These are phyloP conservation scores for Yponomeuta evonymella DNA, from an alignment of 2,888 invertebrate genomes.

Conservation along the genomic window DNA sequence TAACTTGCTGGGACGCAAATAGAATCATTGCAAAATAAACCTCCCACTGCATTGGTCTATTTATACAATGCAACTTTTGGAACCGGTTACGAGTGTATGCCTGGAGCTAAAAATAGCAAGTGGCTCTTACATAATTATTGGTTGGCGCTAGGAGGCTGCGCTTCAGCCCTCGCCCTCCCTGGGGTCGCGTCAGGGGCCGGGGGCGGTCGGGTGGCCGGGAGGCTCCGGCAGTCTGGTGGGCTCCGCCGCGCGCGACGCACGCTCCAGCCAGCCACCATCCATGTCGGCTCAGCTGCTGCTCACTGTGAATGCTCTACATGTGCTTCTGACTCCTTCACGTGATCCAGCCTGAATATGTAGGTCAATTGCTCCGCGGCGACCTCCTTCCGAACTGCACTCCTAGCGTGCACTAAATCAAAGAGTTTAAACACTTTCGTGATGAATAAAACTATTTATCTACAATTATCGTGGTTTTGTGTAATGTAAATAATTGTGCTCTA, in stretches of 20 bases:
- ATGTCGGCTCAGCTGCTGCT: slow-evolving; percentile 26
- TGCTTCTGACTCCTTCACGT: background rate
- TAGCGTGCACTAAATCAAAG: background rate
- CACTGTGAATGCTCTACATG: slow-evolving; percentile 1
- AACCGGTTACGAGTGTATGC: slow-evolving; percentile 29
- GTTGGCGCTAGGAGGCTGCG: slow-evolving; percentile 60
- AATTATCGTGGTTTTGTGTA: background rate
- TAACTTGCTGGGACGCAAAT: slow-evolving; percentile 33
- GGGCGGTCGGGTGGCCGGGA: slow-evolving; percentile 18
- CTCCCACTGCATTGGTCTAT: slow-evolving; percentile 39
- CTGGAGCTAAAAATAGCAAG: slow-evolving; percentile 63
- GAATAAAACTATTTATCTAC: background rate
- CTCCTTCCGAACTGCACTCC: slow-evolving; percentile 9
- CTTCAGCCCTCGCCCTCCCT: slow-evolving; percentile 26
- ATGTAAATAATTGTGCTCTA: background rate
- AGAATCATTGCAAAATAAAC: slow-evolving; percentile 36
- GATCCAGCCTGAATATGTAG: slow-evolving; percentile 4
- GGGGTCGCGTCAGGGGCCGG: slow-evolving; percentile 15
- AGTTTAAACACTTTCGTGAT: background rate
- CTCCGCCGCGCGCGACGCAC: slow-evolving; percentile 35
- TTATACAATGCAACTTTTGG: slow-evolving; percentile 30
- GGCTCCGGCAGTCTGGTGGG: slow-evolving; percentile 40
- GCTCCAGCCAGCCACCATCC: slow-evolving; percentile 25
- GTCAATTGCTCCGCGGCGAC: slow-evolving; percentile 6
- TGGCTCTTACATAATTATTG: slow-evolving; percentile 67